These are phyloP conservation scores for Ophioderma brevispina DNA, from an alignment of 35 echinoderm and acorn worm species.

Conservation along the genomic window DNA sequence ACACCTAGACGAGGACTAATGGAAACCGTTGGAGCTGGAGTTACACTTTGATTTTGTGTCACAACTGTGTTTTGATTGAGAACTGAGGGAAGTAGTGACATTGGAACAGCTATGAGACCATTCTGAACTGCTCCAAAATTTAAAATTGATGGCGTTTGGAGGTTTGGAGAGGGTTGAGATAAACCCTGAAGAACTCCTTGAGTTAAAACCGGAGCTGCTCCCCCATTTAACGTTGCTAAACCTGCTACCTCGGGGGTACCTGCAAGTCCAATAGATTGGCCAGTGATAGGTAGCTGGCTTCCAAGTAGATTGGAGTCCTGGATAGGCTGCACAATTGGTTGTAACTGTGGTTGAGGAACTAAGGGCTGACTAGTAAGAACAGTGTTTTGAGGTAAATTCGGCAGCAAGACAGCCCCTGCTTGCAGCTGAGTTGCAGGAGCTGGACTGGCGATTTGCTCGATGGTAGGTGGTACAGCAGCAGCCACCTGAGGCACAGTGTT, in stretches of 20 bases:
- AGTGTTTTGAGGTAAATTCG: background rate
- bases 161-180: background rate
- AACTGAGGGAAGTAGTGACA: background rate
- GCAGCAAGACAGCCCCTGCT: background rate
- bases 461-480: background rate
- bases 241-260: no score
- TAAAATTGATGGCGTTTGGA: background rate
- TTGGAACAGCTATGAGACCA: background rate
- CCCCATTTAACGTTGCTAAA: no score
- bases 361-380: background rate
- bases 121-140: background rate
- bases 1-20: background rate
- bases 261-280: no score
- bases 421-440: background rate
- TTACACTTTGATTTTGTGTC: background rate
- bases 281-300: background rate
- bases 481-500: background rate
- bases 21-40: background rate
- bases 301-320: background rate
- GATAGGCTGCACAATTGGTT: background rate
- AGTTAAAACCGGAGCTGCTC: background rate
- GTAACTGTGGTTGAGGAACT: background rate
- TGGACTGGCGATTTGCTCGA: background rate
- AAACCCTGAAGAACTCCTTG: background rate
- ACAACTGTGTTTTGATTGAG: background rate